Conservation (phyloP, 2,113 vertebrate genomes). For the Ellobius talpinus region DNA sequence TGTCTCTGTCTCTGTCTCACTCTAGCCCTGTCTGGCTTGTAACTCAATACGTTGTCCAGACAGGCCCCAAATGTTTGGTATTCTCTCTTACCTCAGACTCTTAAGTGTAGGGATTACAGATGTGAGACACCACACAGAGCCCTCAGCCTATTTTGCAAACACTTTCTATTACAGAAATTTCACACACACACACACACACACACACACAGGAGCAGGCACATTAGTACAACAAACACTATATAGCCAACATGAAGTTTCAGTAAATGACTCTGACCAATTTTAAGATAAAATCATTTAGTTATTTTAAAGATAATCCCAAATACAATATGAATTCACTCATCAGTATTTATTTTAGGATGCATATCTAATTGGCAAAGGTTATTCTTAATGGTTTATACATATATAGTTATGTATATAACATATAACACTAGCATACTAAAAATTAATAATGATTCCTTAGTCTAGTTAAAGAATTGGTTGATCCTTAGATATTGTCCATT, state of each 20-base stretch:
- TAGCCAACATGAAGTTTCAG: slow-evolving; percentile 31
- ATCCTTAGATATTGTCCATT: slow-evolving; percentile 13
- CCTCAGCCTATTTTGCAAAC: background rate
- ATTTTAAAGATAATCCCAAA: slow-evolving; percentile 41
- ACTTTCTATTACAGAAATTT: slow-evolving; percentile 37
- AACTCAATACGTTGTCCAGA: background rate
- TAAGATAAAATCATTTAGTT: slow-evolving; percentile 39
- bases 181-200: background rate
- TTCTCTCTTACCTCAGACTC: background rate
- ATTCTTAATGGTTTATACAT: slow-evolving; percentile 45
- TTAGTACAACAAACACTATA: background rate
- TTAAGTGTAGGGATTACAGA: background rate
- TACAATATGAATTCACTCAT: slow-evolving; percentile 17
- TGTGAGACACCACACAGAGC: background rate
- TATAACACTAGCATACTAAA: background rate
- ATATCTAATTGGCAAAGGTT: slow-evolving; percentile 38
- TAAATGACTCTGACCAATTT: background rate
- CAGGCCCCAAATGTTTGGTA: background rate
- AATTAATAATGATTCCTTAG: slow-evolving; percentile 39
- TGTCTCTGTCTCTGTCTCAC: background rate
- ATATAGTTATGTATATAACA: background rate
- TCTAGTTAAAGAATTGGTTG: slow-evolving; percentile 38
- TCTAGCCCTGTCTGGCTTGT: background rate
- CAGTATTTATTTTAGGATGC: slow-evolving; percentile 62
- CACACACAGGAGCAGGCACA: slow-evolving; percentile 40